These are phyloP conservation scores for Noturus placidus DNA, from an alignment of 2,113 vertebrate species.

Conservation along the genomic window DNA sequence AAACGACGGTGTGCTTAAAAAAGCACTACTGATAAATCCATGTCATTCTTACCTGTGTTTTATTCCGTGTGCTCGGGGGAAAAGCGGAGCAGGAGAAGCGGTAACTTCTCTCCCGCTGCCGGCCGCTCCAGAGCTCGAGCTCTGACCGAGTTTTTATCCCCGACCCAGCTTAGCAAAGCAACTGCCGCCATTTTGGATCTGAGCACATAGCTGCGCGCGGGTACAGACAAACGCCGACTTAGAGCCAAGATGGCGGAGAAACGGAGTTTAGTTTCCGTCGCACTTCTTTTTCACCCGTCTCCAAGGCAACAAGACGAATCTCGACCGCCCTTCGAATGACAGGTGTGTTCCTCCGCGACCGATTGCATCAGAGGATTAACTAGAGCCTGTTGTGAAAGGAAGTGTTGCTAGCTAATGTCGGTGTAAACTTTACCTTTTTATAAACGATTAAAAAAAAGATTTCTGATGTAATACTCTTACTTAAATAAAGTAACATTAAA, in stretches of 20 bases:
- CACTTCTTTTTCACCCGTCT: conserved; percentile 69
- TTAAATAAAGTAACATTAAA: not conserved
- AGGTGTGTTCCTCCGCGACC: conserved; percentile 67
- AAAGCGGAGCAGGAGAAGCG: conserved; percentile 71
- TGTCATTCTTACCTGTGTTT: conserved; percentile 66
- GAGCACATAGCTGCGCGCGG: not conserved
- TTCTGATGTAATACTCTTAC: not conserved
- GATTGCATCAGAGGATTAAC: conserved; percentile 76
- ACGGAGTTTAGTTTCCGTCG: conserved; percentile 46
- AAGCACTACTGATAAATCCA: not conserved
- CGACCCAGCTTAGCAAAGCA: conserved; percentile 43
- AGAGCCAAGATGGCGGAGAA: conserved; percentile 68
- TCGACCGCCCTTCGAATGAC: conserved; percentile 58
- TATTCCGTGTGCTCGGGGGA: conserved; percentile 60
- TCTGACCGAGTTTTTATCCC: conserved; percentile 67
- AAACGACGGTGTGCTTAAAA: not conserved
- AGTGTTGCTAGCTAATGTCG: not conserved
- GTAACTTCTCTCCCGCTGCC: conserved; percentile 77
- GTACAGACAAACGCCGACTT: not conserved
- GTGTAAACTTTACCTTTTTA: not conserved
- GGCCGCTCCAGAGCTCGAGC: conserved; percentile 76
- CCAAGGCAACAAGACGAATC: conserved; percentile 73
- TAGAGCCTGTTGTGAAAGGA: conserved; percentile 55
- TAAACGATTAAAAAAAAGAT: not conserved
- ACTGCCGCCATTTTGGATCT: conserved; percentile 72